Evolutionary conservation across 2,888 invertebrate genomes (phyloP).

Genomic region (Anorthoa munda): DNA sequence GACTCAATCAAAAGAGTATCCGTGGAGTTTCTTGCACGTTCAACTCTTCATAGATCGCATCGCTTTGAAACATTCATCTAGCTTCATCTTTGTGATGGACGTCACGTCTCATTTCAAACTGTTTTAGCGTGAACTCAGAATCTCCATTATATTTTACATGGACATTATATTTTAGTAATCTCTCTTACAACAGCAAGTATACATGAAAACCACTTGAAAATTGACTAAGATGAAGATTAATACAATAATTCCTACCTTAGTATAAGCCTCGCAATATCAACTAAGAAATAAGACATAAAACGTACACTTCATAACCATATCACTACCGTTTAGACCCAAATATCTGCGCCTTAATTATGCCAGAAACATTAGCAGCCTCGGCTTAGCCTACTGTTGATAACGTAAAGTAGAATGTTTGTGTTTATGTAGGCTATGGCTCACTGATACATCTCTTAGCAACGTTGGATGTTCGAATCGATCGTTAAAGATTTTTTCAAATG

Average conservation of each 20-base stretch:
- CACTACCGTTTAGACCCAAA: background rate
- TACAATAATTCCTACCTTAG: background rate
- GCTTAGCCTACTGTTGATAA: conserved; percentile 19
- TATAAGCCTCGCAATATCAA: background rate
- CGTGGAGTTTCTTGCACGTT: no score
- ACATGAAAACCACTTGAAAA: background rate
- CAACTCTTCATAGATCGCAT: no score
- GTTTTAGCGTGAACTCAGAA: no score
- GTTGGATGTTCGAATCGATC: no score
- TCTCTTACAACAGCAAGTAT: background rate
- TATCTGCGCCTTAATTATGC: conserved; percentile 23
- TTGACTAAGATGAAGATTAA: background rate
- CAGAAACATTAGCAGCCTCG: conserved; percentile 5
- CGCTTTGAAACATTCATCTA: no score
- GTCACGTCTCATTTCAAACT: no score
- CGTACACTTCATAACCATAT: conserved; percentile 17
- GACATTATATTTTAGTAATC: no score
- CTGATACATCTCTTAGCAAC: background rate
- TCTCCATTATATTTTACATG: background rate
- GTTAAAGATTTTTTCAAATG: no score
- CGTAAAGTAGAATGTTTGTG: background rate
- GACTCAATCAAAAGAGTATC: no score
- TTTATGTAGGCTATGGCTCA: conserved; percentile 2
- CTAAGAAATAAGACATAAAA: conserved; percentile 21
- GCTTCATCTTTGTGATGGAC: no score